These are phyloP conservation scores for Heteromormyrus szaboi DNA, from an alignment of 2,797 vertebrate genomes.

Conservation along the genomic window DNA sequence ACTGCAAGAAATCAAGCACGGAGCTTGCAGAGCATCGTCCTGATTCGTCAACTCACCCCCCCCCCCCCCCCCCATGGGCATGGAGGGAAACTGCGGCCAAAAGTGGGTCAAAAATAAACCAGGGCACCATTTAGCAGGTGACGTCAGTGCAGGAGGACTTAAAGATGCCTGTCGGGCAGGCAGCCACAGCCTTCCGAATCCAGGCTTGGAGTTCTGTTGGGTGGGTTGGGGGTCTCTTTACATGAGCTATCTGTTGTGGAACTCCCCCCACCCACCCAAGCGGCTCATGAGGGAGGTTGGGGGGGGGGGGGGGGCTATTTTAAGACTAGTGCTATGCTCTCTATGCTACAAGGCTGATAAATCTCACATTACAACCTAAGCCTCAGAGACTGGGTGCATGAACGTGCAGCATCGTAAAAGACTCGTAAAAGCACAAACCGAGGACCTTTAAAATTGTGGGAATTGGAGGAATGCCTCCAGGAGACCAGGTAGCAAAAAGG, in stretches of 20 bases:
- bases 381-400: neutral
- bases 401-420: neutral
- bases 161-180: neutral
- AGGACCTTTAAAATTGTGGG: neutral
- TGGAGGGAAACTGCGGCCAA: neutral
- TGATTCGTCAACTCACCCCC: neutral
- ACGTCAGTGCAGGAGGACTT: neutral
- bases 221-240: neutral
- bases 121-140: neutral
- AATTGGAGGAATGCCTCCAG: neutral
- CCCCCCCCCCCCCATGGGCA: neutral
- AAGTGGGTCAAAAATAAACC: neutral
- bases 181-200: neutral
- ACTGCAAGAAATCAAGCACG: neutral
- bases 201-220: neutral
- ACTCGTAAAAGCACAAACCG: neutral
- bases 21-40: neutral
- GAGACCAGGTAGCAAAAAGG: neutral
- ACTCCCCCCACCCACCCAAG: neutral
- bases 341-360: conserved; percentile 34
- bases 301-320: conserved; percentile 53
- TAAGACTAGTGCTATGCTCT: conserved; percentile 44
- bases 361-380: conserved; percentile 36
- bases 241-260: neutral
- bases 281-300: conserved; percentile 20